These are phyloP conservation scores for Apeltes quadracus DNA, from an alignment of 2,113 vertebrate species.

Conservation along the genomic window DNA sequence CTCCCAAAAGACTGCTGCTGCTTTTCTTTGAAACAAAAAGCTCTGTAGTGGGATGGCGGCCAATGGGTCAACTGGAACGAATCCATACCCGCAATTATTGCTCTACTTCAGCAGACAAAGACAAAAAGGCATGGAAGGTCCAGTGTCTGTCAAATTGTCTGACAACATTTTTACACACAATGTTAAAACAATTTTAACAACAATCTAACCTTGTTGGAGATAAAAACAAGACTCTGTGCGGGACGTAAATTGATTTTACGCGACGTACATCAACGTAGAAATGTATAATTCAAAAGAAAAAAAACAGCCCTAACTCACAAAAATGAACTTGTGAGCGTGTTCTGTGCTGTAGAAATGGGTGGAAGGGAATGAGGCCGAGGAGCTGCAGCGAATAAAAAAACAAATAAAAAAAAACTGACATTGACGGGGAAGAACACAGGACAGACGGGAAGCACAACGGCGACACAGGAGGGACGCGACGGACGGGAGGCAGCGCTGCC, in stretches of 20 bases:
- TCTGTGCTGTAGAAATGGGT: too few relatives aligned
- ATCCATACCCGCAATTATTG: conserved; percentile 33
- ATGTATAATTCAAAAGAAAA: neutral
- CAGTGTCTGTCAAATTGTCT: too few relatives aligned
- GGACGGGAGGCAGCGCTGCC: conserved; percentile 37
- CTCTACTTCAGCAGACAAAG: conserved; percentile 23
- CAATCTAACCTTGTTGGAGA: too few relatives aligned
- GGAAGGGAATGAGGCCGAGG: neutral
- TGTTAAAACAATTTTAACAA: too few relatives aligned
- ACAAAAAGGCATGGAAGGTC: too few relatives aligned
- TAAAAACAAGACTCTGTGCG: too few relatives aligned
- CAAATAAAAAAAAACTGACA: neutral
- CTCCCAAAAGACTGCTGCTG: conserved; percentile 9
- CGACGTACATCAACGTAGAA: too few relatives aligned
- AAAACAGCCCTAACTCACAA: neutral
- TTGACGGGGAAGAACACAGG: neutral
- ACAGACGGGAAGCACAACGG: conserved; percentile 21
- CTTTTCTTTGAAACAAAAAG: conserved; percentile 47
- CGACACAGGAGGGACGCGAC: conserved; percentile 45
- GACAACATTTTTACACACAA: too few relatives aligned
- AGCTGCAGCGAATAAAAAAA: neutral
- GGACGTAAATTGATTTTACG: too few relatives aligned
- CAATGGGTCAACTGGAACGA: conserved; percentile 33
- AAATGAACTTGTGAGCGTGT: neutral
- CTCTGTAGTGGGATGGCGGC: conserved; percentile 21